Conservation (phyloP, 2,888 invertebrate species). For the Carabus problematicus region DNA sequence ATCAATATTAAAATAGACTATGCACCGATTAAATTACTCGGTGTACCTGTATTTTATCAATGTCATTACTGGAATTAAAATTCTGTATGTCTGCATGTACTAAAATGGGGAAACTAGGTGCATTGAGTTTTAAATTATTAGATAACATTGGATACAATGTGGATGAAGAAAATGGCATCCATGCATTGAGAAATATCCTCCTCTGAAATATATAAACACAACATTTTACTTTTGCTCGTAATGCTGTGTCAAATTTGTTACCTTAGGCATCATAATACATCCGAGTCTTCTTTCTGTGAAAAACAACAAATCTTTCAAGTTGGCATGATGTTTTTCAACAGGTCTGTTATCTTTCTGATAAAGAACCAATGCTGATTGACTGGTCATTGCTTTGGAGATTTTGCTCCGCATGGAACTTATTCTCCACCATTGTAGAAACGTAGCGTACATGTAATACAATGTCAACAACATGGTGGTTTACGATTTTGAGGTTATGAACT, state of each 20-base stretch:
- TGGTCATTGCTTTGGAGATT: conserved; percentile 62
- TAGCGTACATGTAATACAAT: conserved; percentile 83
- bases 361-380: conserved; percentile 56
- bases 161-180: conserved; percentile 33
- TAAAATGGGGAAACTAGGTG: conserved; percentile 36
- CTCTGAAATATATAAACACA: conserved; percentile 15
- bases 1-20: neutral
- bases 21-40: neutral
- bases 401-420: conserved; percentile 74
- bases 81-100: conserved; percentile 29
- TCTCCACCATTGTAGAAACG: conserved; percentile 82
- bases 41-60: conserved; percentile 33
- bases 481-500: conserved; percentile 10
- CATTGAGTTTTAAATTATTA: conserved; percentile 30
- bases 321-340: conserved; percentile 50
- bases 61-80: conserved; percentile 13
- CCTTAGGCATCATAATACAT: conserved; percentile 66
- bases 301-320: conserved; percentile 68
- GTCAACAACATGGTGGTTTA: conserved; percentile 72
- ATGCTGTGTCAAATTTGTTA: conserved; percentile 50
- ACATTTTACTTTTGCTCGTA: neutral
- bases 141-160: conserved; percentile 28
- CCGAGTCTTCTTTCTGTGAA: conserved; percentile 62
- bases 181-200: conserved; percentile 25
- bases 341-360: conserved; percentile 45